Evolutionary conservation across 37 sponge, comb jelly and placozoan species (phyloP).

Genomic region (Ephydatia muelleri): DNA sequence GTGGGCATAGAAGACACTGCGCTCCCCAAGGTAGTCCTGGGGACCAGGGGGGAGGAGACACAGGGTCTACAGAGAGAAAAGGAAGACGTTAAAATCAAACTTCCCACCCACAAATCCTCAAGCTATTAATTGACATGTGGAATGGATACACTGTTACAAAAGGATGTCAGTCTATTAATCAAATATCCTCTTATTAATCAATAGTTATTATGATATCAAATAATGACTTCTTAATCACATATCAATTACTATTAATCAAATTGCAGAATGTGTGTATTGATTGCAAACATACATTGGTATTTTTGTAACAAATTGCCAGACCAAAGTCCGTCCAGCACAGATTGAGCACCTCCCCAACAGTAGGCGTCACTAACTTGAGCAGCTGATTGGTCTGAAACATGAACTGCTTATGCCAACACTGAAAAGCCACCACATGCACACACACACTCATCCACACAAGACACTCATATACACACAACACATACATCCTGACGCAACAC

Average conservation of each 20-base stretch:
- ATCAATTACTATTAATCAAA: neutral
- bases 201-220: neutral
- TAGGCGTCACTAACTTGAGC: slow-evolving; percentile 33
- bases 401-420: neutral
- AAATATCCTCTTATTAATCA: too few relatives aligned
- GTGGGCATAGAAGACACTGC: slow-evolving; percentile 20
- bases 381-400: slow-evolving; percentile 13
- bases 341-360: slow-evolving; percentile 42
- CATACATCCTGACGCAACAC: neutral
- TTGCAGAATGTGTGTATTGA: neutral
- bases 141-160: neutral
- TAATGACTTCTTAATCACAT: neutral
- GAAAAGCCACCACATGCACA: neutral
- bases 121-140: neutral
- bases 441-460: neutral
- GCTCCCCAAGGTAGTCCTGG: slow-evolving; percentile 39
- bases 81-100: neutral
- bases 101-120: neutral
- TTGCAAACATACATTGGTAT: slow-evolving; percentile 28
- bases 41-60: slow-evolving; percentile 52
- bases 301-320: slow-evolving; percentile 40
- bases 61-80: slow-evolving; percentile 19
- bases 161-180: neutral
- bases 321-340: slow-evolving; percentile 46
- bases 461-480: neutral